Evolutionary conservation across 2,113 vertebrate species (phyloP), one percentile per base, ranked within the genome.

Genomic region (Dolichotis patagonum): DNA sequence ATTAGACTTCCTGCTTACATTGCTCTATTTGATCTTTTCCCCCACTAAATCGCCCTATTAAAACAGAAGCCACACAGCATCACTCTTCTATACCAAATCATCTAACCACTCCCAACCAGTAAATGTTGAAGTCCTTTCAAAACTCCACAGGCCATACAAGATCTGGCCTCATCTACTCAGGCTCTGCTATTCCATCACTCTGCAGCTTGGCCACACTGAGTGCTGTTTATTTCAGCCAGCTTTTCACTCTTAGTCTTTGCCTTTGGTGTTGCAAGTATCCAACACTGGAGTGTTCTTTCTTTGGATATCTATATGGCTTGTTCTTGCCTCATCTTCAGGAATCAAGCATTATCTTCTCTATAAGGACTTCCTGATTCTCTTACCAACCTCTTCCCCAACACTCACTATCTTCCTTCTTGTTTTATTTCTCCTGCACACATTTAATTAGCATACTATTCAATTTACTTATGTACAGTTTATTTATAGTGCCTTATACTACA

Each of bases 341-440:
- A 7, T 92, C 43, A 89, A 52, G 30, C 28, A 46, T 80, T 49
- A 86, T 28, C 80, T 88, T 81, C 63, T 84, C 58, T 7, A 35
- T 43, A 28, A 89, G 10, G 17, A 11, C 3, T 67, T 77, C 60
- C 30, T 94, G 24, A 41, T 54, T 32, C 54, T 17, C 16, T 78
- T 52, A 12, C 14, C 32, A 88, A 14, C 5, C 73, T 69, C 54
- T 78, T 63, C 56, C 49, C 83, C 38, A 65, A 26, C 26, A 63
- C 7, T 93, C 41, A 16, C 30, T 63, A 5, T 58, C 6, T 17
- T 38, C 58, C 41, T 84, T 78, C 86, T 82, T 49, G 38, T 35
- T 96, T 88, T 35, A 38, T 67, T 93, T 86, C 78, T 84, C 60
- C 49, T 83, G 24, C 91, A 17, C 46, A 67, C 63, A 22, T 78